Base-by-base conservation (phyloP, 2,797 vertebrate genomes). In the Garrulus glandarius region DNA sequence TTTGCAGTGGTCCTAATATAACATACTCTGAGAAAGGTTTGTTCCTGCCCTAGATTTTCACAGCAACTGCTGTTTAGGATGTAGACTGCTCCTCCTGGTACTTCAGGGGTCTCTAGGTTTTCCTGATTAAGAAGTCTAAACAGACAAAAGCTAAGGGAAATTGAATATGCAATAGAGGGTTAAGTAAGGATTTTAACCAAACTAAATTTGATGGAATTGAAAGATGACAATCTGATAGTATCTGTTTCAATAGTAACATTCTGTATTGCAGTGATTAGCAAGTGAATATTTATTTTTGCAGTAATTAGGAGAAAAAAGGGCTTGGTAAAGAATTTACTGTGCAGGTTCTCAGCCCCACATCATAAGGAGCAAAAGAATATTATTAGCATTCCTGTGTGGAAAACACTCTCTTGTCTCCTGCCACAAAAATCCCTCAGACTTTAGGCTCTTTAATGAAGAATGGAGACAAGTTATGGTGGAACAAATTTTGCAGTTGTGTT, bases 121-220 rank as follows among this genome's bases (percentile, higher is more conserved):
- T 71, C 50, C 34, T 84, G 39, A 52, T 69, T 59, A 65, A 71
- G 41, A 84, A 84, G 11, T n/a, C 26, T 27, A 29, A 83, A 89
- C 34, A 44, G 91, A 80, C 3, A 77, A 83, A 61, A 53, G 16
- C 22, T 41, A 20, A 70, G 13, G 29, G n/a, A 41, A 92, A 80
- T n/a, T 29, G 20, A 76, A 57, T 57, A 43, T 26, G 24, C 0
- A 0, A 34, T 52, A 61, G 13, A 81, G 47, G 23, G 29, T n/a
- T 67, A 67, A 63, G 36, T 23, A 72, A 53, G 18, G n/a, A 59
- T 3, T 87, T 94, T 68, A 77, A 53, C n/a, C 39, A 88, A 94
- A 47, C 4, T 83, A 43, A 57, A 93, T 26, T 82, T n/a, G 84
- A 10, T 61, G 49, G 72, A 74, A 67, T 10, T 68, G 64, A 90